Evolutionary conservation across 2,797 vertebrate species (phyloP).

Genomic region (Momotus momota): DNA sequence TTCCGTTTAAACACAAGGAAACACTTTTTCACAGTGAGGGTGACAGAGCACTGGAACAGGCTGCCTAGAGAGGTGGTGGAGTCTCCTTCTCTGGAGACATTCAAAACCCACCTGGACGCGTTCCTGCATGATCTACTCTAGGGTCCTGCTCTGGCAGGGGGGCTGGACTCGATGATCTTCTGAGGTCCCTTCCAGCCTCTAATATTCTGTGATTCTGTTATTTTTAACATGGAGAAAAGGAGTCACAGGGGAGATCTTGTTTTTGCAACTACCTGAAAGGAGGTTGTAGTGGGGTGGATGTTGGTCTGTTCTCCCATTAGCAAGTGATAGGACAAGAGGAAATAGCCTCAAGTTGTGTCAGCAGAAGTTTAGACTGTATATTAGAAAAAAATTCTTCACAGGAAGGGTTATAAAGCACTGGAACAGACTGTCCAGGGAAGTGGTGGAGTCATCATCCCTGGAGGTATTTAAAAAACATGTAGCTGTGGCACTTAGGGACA

Average conservation of each 20-base stretch:
- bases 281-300: not conserved
- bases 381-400: not conserved
- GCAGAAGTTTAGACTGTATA: not conserved
- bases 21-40: too few relatives aligned
- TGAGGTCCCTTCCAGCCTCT: too few relatives aligned
- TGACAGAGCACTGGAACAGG: too few relatives aligned
- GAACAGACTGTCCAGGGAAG: not conserved
- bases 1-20: too few relatives aligned
- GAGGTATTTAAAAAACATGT: not conserved
- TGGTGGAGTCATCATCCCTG: too few relatives aligned
- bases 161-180: too few relatives aligned
- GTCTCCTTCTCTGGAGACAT: too few relatives aligned
- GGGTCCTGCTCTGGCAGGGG: too few relatives aligned
- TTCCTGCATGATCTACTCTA: too few relatives aligned
- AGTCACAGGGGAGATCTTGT: not conserved
- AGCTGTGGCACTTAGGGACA: not conserved
- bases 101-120: too few relatives aligned
- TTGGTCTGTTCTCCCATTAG: not conserved
- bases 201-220: too few relatives aligned
- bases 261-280: not conserved
- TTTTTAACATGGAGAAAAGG: not conserved
- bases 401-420: not conserved
- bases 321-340: not conserved
- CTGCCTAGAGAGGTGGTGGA: too few relatives aligned
- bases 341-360: not conserved